These are phyloP conservation scores for Myiozetetes cayanensis DNA, from an alignment of 2,113 vertebrate genomes.

Conservation along the genomic window DNA sequence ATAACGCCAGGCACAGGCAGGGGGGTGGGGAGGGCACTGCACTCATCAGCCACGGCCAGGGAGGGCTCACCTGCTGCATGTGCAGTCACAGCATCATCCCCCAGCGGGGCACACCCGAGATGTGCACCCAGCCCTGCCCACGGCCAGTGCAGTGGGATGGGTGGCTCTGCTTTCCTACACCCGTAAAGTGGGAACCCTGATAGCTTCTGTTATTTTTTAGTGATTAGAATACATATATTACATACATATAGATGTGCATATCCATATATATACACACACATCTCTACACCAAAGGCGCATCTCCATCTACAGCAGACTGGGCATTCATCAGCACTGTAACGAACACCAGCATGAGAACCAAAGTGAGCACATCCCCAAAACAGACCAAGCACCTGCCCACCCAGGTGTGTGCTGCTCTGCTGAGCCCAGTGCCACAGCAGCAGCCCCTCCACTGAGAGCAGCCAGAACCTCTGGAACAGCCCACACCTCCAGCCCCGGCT, in stretches of 20 bases:
- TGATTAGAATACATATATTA: neutral
- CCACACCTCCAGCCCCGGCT: neutral
- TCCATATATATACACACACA: neutral
- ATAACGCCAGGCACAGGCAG: rapidly evolving
- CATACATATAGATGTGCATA: neutral
- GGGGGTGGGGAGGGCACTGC: neutral
- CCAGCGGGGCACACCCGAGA: rapidly evolving
- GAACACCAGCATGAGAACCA: rapidly evolving
- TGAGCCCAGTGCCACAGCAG: rapidly evolving
- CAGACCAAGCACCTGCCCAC: rapidly evolving
- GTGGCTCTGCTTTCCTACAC: too few species aligned
- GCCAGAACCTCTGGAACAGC: neutral
- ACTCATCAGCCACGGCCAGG: rapidly evolving
- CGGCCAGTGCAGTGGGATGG: rapidly evolving
- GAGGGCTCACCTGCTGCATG: rapidly evolving
- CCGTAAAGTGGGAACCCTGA: rapidly evolving
- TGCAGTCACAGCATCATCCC: neutral
- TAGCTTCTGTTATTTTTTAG: neutral
- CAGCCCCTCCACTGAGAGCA: neutral
- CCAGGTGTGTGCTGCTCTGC: neutral
- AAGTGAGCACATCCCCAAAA: neutral
- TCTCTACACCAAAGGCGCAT: rapidly evolving
- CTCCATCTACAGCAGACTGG: neutral
- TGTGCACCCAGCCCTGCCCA: neutral
- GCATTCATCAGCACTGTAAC: too few species aligned